Conservation (phyloP, 2,113 vertebrate genomes). For the Heloderma charlesbogerti region DNA sequence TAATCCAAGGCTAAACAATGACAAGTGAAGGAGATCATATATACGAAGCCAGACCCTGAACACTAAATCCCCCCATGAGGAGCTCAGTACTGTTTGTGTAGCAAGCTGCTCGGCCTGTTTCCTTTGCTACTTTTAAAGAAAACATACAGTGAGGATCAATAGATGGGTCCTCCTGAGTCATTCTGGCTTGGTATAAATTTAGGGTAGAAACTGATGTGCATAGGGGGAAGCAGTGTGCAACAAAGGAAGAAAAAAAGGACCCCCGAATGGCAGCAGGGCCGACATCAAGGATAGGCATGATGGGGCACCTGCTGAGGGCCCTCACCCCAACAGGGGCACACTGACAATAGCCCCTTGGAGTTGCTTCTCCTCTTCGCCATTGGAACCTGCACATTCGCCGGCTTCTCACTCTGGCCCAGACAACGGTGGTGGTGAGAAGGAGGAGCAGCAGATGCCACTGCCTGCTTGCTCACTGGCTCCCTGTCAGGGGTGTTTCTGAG, state of each 20-base stretch:
- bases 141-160: background rate
- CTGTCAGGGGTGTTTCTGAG: no score
- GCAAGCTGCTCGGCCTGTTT: background rate
- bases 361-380: no score
- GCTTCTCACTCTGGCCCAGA: no score
- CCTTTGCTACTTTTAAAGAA: background rate
- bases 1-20: conserved; percentile 25
- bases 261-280: background rate
- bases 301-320: no score
- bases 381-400: no score
- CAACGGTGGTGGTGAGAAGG: no score
- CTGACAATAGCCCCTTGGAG: no score
- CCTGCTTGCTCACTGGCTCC: no score
- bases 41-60: background rate
- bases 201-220: background rate
- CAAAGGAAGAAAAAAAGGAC: background rate
- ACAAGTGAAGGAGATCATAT: conserved; percentile 13
- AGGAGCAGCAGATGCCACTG: no score
- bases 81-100: background rate
- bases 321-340: no score
- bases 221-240: background rate
- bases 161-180: background rate
- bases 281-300: no score
- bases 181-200: background rate
- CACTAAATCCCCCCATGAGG: background rate